These are phyloP conservation scores for Plectrocnemia conspersa DNA, from an alignment of 1,140 invertebrate species.

Conservation along the genomic window DNA sequence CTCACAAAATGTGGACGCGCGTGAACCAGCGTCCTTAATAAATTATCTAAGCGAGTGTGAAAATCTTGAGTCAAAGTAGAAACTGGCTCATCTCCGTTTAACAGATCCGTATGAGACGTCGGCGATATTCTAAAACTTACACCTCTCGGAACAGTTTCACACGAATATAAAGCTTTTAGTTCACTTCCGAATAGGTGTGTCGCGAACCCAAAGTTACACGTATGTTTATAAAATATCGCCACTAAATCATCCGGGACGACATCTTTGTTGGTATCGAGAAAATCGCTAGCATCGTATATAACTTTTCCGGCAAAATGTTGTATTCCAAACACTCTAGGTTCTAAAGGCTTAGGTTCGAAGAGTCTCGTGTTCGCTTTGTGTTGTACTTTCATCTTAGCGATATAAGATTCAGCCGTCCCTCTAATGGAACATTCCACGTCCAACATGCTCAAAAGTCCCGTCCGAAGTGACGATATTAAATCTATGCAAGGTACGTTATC, in stretches of 20 bases:
- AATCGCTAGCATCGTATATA: constrained; percentile 83
- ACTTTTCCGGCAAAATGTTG: constrained; percentile 89
- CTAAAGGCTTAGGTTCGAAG: constrained; percentile 68
- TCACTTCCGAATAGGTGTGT: constrained; percentile 91
- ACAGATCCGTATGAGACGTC: constrained; percentile 80
- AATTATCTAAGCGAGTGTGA: constrained; percentile 86
- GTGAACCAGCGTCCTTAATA: constrained; percentile 85
- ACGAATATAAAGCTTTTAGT: constrained; percentile 78
- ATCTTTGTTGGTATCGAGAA: constrained; percentile 88
- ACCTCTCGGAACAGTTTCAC: constrained; percentile 75
- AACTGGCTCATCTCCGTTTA: constrained; percentile 83
- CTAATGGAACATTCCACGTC: constrained; percentile 89
- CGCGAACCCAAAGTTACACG: constrained; percentile 92
- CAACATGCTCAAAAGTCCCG: constrained; percentile 84
- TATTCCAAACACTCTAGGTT: constrained; percentile 81
- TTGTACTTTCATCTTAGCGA: constrained; percentile 80
- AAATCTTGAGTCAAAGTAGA: constrained; percentile 93
- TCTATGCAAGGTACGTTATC: constrained; percentile 95
- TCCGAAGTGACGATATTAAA: constrained; percentile 87
- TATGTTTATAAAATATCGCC: constrained; percentile 87
- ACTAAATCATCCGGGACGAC: constrained; percentile 88
- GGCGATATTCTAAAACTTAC: constrained; percentile 86
- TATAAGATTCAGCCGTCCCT: constrained; percentile 82
- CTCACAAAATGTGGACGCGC: constrained; percentile 91
- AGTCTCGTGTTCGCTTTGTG: constrained; percentile 61